Evolutionary conservation across 2,797 vertebrate genomes (phyloP), one percentile per base, ranked within the genome.

Genomic region (Melanotaenia boesemani): DNA sequence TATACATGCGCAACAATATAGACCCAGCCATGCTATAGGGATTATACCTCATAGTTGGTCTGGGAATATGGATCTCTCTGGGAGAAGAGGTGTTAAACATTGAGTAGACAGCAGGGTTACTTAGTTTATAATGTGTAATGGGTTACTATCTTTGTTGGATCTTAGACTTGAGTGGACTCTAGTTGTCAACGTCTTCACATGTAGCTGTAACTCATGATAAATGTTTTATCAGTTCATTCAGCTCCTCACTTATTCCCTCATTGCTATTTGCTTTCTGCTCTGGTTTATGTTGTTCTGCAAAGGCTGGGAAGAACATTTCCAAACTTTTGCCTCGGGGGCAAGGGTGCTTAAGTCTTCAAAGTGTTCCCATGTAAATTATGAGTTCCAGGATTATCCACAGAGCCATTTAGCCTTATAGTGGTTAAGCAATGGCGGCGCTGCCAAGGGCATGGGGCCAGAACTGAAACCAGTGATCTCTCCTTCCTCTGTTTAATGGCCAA

Each of bases 341-440:
- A 68, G 62, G 50, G 77, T 34, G 52, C 74, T 81, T 65, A 69
- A 76, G 60, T 83, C 79, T 89, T 91, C 83, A 90, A 88, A 90
- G 83, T 34, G 67, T 80, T 85, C 84, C 70, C 76, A 70, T 86
- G 83, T 85, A 81, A 88, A 89, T 81, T 85, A 70, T 63, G 56
- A 81, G 70, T 71, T 80, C 65, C 72, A 69, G 68, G 67, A 60
- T 86, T 79, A 83, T 81, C 77, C 72, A 71, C 70, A 48, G 48
- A 87, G 71, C 86, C 88, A 90, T 86, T 89, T 90, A 92, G 86
- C 4, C 56, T 39, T 67, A 71, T 64, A 56, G 63, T 30, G 67
- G 72, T 77, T 76, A 67, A 87, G 61, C 30, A 69, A 70, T 57
- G 36, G 71, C 68, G n/a, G 28, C 30, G 26, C 63, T 57, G 82